phyloP scores from a whole-genome alignment of 2,888 invertebrate species.

The Pteria penguin region DNA sequence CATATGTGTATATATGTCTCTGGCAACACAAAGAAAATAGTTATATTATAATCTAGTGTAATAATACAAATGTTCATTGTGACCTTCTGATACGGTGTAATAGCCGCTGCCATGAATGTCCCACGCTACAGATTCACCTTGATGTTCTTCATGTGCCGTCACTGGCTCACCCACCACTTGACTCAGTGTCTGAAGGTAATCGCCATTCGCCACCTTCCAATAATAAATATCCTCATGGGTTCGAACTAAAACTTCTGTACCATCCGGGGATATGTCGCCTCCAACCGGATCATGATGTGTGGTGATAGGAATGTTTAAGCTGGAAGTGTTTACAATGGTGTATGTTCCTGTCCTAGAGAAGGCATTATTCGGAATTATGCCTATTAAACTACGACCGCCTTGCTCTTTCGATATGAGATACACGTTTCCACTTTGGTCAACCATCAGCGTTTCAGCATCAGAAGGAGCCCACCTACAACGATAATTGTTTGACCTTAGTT shows the following conservation, averaged over 20 bases:
- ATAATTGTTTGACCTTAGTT: no score
- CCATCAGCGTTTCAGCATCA: constrained; percentile 29
- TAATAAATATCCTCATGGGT: constrained; percentile 22
- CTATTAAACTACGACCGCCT: constrained; percentile 3
- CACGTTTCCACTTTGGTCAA: constrained; percentile 26
- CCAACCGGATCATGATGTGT: constrained; percentile 26
- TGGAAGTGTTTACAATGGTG: not conserved
- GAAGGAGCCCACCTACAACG: constrained; percentile 20
- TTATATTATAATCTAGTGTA: constrained; percentile 14
- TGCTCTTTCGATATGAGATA: constrained; percentile 19
- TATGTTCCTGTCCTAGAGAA: not conserved
- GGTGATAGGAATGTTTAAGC: constrained; percentile 7
- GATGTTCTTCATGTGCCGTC: constrained; percentile 15
- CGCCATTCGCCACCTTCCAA: not conserved
- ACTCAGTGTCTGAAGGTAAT: constrained; percentile 25
- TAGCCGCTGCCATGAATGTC: constrained; percentile 26
- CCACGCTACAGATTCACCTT: constrained; percentile 34
- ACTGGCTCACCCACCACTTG: not conserved
- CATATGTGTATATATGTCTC: no score
- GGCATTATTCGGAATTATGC: not conserved
- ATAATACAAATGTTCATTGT: constrained; percentile 26
- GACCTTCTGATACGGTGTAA: constrained; percentile 31
- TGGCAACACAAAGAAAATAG: no score
- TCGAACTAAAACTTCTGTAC: constrained; percentile 14
- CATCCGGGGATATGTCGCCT: constrained; percentile 35